Evolutionary conservation across 2,797 vertebrate genomes (phyloP).

Genomic region (Huso huso): DNA sequence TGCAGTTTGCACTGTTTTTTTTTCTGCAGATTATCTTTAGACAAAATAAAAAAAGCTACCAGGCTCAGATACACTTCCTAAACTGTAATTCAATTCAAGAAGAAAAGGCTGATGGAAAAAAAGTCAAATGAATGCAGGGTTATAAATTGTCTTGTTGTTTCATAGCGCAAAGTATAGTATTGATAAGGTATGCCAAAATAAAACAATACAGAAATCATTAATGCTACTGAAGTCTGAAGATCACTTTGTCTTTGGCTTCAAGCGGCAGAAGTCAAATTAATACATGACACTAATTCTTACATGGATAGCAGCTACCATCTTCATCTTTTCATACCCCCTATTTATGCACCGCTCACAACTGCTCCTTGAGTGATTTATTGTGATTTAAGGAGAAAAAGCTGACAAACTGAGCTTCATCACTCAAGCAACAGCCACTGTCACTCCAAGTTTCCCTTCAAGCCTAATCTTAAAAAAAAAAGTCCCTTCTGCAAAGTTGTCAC

Average conservation of each 20-base stretch:
- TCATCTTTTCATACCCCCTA: neutral
- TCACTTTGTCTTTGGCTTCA: conserved; percentile 46
- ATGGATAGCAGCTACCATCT: neutral
- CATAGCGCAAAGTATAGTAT: conserved; percentile 5
- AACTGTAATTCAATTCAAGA: neutral
- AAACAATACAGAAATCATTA: conserved; percentile 53
- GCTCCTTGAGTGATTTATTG: conserved; percentile 4
- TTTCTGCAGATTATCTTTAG: too few relatives aligned
- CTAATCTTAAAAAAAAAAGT: conserved; percentile 36
- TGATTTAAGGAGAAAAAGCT: conserved; percentile 31
- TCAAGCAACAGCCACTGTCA: conserved; percentile 52
- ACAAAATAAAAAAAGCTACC: neutral
- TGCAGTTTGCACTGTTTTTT: too few relatives aligned
- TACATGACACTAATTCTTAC: conserved; percentile 1
- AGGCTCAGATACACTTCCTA: neutral
- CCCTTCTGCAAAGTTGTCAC: too few relatives aligned
- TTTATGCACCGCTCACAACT: neutral
- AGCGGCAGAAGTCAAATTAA: conserved; percentile 51
- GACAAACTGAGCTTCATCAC: conserved; percentile 11
- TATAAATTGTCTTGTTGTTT: neutral
- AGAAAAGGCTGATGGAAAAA: too few relatives aligned
- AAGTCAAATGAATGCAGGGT: neutral
- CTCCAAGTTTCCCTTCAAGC: conserved; percentile 51
- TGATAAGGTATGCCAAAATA: conserved; percentile 37
- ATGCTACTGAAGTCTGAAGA: conserved; percentile 26